These are phyloP conservation scores for Melanogrammus aeglefinus DNA, from an alignment of 2,797 vertebrate species.

Conservation along the genomic window DNA sequence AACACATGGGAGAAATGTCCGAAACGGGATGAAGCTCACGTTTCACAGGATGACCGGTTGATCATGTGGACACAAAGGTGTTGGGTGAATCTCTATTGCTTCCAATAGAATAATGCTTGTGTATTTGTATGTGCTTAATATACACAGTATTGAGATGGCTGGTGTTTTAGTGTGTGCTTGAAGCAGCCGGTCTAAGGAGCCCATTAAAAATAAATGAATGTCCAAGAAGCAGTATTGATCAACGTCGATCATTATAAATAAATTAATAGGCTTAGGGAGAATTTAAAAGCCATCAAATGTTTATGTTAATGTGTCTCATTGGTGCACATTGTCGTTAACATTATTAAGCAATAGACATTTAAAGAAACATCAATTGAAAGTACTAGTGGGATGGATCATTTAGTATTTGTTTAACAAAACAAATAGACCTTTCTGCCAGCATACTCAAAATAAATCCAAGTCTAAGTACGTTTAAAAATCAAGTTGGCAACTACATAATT, in stretches of 20 bases:
- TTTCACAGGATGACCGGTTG: constrained; percentile 24
- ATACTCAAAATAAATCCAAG: background rate
- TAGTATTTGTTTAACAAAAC: background rate
- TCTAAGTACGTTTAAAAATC: background rate
- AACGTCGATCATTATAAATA: background rate
- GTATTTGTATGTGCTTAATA: background rate
- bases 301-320: background rate
- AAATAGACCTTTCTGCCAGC: background rate
- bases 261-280: background rate
- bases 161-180: background rate
- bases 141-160: background rate
- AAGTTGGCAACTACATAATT: background rate
- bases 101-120: background rate
- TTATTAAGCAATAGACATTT: background rate
- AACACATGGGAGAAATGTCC: constrained; percentile 24
- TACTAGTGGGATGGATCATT: background rate
- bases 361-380: background rate
- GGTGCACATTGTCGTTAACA: background rate
- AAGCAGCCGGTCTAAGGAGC: background rate
- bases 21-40: constrained; percentile 19
- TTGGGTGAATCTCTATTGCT: background rate
- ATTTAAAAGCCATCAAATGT: background rate
- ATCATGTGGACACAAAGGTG: background rate
- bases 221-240: background rate
- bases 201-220: no score